Percentiles rank a stretch among this genome's conserved stretches.
phyloP scores from a whole-genome alignment of 2,888 invertebrate species.

The Meiosimyza platycephala region DNA sequence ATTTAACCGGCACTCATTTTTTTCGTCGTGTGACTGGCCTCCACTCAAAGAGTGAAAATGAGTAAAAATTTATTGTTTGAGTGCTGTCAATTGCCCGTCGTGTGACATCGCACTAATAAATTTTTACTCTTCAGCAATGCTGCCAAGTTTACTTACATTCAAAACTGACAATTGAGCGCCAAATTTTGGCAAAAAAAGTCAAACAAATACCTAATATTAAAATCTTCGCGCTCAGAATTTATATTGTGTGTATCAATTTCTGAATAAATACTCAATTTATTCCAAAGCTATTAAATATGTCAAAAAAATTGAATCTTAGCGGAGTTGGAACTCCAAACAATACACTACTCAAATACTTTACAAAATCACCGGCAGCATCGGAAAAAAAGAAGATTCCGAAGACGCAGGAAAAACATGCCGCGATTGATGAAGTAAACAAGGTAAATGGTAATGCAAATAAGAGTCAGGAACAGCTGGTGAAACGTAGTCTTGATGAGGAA shows the following conservation, averaged over 20 bases:
- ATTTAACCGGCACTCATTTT: too few relatives aligned
- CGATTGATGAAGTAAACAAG: conserved; percentile 38
- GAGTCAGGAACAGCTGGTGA: neutral
- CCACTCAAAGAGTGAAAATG: too few relatives aligned
- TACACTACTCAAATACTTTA: conserved; percentile 78
- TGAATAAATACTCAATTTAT: neutral
- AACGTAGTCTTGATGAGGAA: conserved; percentile 22
- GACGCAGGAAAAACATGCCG: conserved; percentile 41
- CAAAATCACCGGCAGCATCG: conserved; percentile 70
- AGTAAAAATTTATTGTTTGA: too few relatives aligned
- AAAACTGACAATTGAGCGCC: neutral
- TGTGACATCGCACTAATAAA: too few relatives aligned
- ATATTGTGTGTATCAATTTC: neutral
- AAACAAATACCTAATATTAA: neutral
- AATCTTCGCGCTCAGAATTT: neutral
- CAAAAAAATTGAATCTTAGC: conserved; percentile 57
- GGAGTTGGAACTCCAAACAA: conserved; percentile 66
- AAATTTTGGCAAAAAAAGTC: conserved; percentile 2
- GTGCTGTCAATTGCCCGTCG: too few relatives aligned
- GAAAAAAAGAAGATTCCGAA: conserved; percentile 53
- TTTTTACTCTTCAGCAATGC: neutral
- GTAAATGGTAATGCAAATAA: neutral
- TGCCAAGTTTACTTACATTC: neutral
- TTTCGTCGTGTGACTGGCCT: too few relatives aligned
- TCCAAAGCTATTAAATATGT: conserved; percentile 48